Percentiles rank a stretch among this genome's conserved stretches.
phyloP scores from a whole-genome alignment of 2,888 invertebrate species.

The Gymnoscelis rufifasciata region DNA sequence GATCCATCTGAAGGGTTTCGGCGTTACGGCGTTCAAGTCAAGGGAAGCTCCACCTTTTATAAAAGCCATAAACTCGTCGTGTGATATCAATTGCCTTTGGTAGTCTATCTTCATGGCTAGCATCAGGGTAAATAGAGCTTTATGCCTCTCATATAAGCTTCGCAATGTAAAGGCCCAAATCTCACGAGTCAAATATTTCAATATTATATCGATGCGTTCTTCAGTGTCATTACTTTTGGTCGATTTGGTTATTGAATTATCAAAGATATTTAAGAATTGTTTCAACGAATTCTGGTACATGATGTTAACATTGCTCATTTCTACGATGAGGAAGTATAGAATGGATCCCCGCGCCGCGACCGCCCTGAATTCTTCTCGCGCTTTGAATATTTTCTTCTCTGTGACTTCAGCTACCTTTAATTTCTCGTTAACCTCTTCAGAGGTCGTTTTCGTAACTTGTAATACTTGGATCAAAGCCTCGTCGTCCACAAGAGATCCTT shows the following conservation, averaged over 20 bases:
- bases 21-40: conserved; percentile 93
- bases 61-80: conserved; percentile 95
- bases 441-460: conserved; percentile 91
- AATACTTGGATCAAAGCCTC: conserved; percentile 95
- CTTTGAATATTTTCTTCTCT: conserved; percentile 94
- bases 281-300: conserved; percentile 98
- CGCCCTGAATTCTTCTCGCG: conserved; percentile 96
- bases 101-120: conserved; percentile 97
- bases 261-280: conserved; percentile 95
- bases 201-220: conserved; percentile 92
- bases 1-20: conserved; percentile 97
- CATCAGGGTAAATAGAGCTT: conserved; percentile 94
- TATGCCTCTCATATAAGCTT: conserved; percentile 95
- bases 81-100: conserved; percentile 87
- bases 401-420: conserved; percentile 94
- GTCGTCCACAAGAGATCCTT: conserved; percentile 96
- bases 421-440: conserved; percentile 97
- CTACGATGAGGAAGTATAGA: conserved; percentile 96
- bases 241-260: conserved; percentile 95
- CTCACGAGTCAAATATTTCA: conserved; percentile 93
- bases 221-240: conserved; percentile 89
- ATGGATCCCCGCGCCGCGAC: conserved; percentile 97
- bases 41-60: conserved; percentile 97
- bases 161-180: conserved; percentile 95
- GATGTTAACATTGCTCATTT: conserved; percentile 96